Conservation (phyloP, 2,888 invertebrate species). For the Cataglyphis rosenhaueri region DNA sequence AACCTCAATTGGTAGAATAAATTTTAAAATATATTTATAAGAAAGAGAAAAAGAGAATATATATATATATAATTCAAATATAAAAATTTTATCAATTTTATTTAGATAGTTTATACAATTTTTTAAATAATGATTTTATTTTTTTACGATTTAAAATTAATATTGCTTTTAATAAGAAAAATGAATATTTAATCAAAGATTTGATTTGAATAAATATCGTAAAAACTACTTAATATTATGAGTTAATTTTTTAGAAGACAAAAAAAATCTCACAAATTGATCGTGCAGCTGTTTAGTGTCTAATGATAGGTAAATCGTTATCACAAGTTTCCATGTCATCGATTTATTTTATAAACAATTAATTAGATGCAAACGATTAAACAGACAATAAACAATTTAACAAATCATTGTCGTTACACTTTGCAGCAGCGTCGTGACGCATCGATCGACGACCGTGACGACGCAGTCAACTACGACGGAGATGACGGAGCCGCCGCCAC, state of each 20-base stretch:
- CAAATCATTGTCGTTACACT: not conserved
- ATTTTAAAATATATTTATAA: not conserved
- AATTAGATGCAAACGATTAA: not conserved
- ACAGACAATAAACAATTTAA: not conserved
- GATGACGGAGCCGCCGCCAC: slow-evolving; percentile 83
- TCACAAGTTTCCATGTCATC: not conserved
- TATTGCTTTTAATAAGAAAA: not conserved
- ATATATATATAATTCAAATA: no score
- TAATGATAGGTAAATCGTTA: not conserved
- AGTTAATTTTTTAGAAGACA: not conserved
- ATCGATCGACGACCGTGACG: slow-evolving; percentile 75
- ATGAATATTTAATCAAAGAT: not conserved
- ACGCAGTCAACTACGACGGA: slow-evolving; percentile 80
- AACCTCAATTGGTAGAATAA: not conserved
- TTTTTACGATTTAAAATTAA: not conserved
- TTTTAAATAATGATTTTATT: not conserved
- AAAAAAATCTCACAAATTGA: not conserved
- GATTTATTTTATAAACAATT: not conserved
- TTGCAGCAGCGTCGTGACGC: slow-evolving; percentile 79
- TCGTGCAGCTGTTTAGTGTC: not conserved
- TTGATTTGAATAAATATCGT: not conserved
- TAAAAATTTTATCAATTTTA: not conserved
- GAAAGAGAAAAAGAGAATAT: not conserved
- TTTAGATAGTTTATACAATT: not conserved
- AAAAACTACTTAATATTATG: not conserved